Evolutionary conservation across 92 coral and sea anemone species (phyloP), one percentile per base, ranked within the genome.

Genomic region (Paragorgia papillata): DNA sequence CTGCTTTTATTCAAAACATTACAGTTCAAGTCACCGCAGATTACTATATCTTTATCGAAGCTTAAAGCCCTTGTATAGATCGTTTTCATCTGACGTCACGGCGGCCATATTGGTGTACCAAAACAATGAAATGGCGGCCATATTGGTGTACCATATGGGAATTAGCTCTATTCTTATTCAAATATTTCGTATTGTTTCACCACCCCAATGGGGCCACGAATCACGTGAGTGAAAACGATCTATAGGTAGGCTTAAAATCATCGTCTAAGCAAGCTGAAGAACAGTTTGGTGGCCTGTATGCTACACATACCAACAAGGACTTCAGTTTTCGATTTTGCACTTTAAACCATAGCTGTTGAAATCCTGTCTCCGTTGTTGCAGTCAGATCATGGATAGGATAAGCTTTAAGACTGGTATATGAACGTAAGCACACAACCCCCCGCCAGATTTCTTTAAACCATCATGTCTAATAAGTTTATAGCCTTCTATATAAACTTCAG

Each of bases 341-440:
- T 57, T 57, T 57, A 24, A 57, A 10, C 64, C 64, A 57, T 21
- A 57, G 30, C 14, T 57, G 64, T 57, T 57, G 64, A 57, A 57
- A 57, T 1, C 64, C 64, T 3, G 30, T 57, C 10, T 57, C 27
- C n/a, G 64, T n/a, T n/a, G 64, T 57, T 57, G 30, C 25, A 57
- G 25, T 57, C 30, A 57, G 24, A 18, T 57, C 30, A 26, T 30
- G 26, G 24, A 57, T 57, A 14, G 64, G 30, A 13, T 57, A 31
- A 12, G 6, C 2, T 30, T 57, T 57, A 3, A 57, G 64, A 57
- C 64, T 57, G 24, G 25, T 57, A 57, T 57, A n/a, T n/a, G 64
- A 57, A 57, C 30, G 24, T 17, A 57, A 57, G 64, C 64, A 57
- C 64, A 57, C 2, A 57, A 26, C 15, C 64, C 64, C 64, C 64